Evolutionary conservation across 2,797 vertebrate genomes (phyloP).

Genomic region (Pangasius krempfi): DNA sequence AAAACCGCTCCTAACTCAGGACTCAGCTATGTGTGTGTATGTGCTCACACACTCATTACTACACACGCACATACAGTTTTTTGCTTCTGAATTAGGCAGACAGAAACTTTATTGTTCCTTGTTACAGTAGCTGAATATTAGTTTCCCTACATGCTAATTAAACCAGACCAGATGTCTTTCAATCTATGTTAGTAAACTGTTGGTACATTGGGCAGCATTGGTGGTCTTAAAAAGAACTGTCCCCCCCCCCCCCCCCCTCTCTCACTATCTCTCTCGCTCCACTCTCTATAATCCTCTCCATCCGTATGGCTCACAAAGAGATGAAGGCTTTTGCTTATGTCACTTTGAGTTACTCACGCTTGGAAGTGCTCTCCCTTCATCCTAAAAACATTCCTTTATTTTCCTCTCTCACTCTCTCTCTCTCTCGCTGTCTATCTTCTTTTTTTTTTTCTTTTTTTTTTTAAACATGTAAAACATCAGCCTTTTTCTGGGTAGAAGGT

Average conservation of each 20-base stretch:
- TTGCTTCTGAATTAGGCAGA: constrained; percentile 14
- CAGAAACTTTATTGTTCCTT: constrained; percentile 17
- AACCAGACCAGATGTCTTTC: not conserved
- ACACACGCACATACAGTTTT: constrained; percentile 6
- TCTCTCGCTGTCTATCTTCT: not conserved
- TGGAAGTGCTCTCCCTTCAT: constrained; percentile 63
- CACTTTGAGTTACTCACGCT: constrained; percentile 73
- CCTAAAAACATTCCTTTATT: constrained; percentile 42
- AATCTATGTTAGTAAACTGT: not conserved
- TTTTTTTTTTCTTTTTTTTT: too few species aligned
- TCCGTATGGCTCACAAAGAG: constrained; percentile 63
- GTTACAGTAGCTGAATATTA: constrained; percentile 10
- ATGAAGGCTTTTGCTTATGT: constrained; percentile 71
- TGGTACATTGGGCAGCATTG: constrained; percentile 13
- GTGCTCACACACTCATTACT: not conserved
- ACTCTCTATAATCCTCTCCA: constrained; percentile 62
- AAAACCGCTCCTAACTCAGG: constrained; percentile 42
- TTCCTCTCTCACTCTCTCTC: constrained; percentile 44
- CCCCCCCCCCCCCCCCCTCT: not conserved
- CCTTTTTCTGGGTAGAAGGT: constrained; percentile 40
- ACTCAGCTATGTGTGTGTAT: constrained; percentile 39
- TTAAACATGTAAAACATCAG: constrained; percentile 58
- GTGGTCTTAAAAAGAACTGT: constrained; percentile 31
- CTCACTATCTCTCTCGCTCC: constrained; percentile 37
- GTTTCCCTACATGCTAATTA: constrained; percentile 5